phyloP scores from a whole-genome alignment of 1,140 invertebrate species.

The Zophobas atratus region DNA sequence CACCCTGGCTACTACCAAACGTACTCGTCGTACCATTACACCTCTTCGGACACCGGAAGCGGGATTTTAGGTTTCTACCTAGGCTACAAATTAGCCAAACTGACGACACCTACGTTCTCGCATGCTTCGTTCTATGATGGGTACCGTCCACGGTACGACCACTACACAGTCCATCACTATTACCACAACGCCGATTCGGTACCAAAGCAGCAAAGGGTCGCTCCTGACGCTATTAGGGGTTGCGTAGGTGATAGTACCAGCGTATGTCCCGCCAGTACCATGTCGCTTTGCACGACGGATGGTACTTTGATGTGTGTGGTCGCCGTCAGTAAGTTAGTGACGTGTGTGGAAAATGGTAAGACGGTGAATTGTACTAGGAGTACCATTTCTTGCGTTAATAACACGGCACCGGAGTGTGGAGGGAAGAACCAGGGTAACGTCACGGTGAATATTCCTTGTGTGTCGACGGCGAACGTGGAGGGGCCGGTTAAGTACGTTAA shows the following conservation, averaged over 20 bases:
- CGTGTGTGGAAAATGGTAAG: conserved; percentile 42
- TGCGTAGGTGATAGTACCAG: conserved; percentile 47
- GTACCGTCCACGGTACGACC: conserved; percentile 51
- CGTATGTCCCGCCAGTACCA: conserved; percentile 52
- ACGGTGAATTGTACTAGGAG: conserved; percentile 42
- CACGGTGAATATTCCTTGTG: conserved; percentile 49
- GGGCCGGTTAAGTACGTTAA: conserved; percentile 35
- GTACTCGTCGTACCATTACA: conserved; percentile 28
- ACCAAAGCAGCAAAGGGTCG: conserved; percentile 37
- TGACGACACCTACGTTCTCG: conserved; percentile 48
- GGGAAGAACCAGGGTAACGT: conserved; percentile 37
- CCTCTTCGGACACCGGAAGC: conserved; percentile 44
- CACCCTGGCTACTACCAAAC: conserved; percentile 32
- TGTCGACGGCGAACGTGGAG: conserved; percentile 40
- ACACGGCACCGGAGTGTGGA: conserved; percentile 34
- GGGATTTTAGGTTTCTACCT: conserved; percentile 51
- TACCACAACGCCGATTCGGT: conserved; percentile 51
- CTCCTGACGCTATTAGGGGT: conserved; percentile 35
- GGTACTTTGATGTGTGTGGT: conserved; percentile 56
- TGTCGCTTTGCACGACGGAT: conserved; percentile 50
- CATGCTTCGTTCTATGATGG: conserved; percentile 48
- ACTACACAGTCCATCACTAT: conserved; percentile 55
- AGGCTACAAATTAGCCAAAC: conserved; percentile 46
- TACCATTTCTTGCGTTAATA: conserved; percentile 47
- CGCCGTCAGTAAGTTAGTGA: conserved; percentile 12